These are phyloP conservation scores for Palloptera scutellata DNA, from an alignment of 2,888 invertebrate genomes.

Conservation along the genomic window DNA sequence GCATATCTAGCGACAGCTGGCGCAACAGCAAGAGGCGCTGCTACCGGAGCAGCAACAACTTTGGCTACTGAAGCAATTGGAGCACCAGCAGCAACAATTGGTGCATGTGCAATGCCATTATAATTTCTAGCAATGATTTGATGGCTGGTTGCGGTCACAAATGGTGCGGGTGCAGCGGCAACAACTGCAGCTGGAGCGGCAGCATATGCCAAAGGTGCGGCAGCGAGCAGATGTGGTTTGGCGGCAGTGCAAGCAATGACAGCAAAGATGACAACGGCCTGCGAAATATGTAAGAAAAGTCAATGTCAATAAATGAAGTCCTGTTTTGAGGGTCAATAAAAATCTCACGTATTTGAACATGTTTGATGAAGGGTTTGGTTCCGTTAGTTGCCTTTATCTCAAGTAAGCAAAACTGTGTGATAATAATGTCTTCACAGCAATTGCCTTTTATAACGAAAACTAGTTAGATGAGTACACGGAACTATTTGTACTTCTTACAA, in stretches of 20 bases:
- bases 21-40: slow-evolving; percentile 9
- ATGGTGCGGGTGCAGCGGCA: slow-evolving; percentile 10
- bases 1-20: slow-evolving; percentile 21
- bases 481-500: too few relatives aligned
- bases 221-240: slow-evolving; percentile 20
- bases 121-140: slow-evolving; percentile 10
- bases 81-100: slow-evolving; percentile 17
- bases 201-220: neutral
- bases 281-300: neutral
- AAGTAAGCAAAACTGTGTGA: too few relatives aligned
- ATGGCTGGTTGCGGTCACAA: slow-evolving; percentile 11
- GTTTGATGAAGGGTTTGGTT: neutral
- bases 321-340: neutral
- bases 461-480: too few relatives aligned
- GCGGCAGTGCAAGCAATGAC: slow-evolving; percentile 27
- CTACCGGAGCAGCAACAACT: slow-evolving; percentile 26
- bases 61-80: slow-evolving; percentile 22
- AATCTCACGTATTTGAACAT: neutral
- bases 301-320: neutral
- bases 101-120: slow-evolving; percentile 13
- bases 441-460: too few relatives aligned
- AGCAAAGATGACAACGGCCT: neutral
- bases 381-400: neutral
- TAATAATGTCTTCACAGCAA: too few relatives aligned
- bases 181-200: slow-evolving; percentile 10